Evolutionary conservation across 2,888 invertebrate genomes (phyloP).

Genomic region (Trimorus sp.): DNA sequence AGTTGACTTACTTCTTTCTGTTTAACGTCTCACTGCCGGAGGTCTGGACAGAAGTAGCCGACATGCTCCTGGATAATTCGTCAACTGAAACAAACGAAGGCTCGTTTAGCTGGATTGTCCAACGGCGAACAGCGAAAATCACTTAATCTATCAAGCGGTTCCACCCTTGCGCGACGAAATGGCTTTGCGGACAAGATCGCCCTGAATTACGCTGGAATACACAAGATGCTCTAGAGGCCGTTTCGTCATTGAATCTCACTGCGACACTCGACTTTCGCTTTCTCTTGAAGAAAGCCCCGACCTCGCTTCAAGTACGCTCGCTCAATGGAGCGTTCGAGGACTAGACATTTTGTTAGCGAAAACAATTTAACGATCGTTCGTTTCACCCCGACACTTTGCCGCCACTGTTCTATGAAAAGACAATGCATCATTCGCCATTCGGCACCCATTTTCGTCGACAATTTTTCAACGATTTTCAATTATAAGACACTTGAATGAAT

Average conservation of each 20-base stretch:
- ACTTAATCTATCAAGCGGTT: not conserved
- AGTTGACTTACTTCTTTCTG: slow-evolving; percentile 54
- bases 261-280: slow-evolving; percentile 72
- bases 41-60: slow-evolving; percentile 77
- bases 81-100: slow-evolving; percentile 73
- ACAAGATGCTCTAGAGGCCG: slow-evolving; percentile 28
- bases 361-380: slow-evolving; percentile 35
- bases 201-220: slow-evolving; percentile 30
- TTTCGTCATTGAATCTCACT: slow-evolving; percentile 56
- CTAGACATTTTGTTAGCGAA: slow-evolving; percentile 25
- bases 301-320: slow-evolving; percentile 48
- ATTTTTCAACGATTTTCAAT: no score
- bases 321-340: slow-evolving; percentile 47
- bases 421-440: no score
- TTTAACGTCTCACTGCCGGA: slow-evolving; percentile 77
- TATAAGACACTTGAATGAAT: no score
- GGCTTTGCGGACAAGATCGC: slow-evolving; percentile 33
- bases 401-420: not conserved
- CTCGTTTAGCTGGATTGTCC: not conserved
- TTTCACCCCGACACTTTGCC: slow-evolving; percentile 16
- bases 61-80: slow-evolving; percentile 74
- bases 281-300: slow-evolving; percentile 70
- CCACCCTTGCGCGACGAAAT: slow-evolving; percentile 8
- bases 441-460: no score
- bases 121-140: not conserved